Base-by-base conservation (phyloP, 2,888 invertebrate species). In the Agrilus biguttatus region DNA sequence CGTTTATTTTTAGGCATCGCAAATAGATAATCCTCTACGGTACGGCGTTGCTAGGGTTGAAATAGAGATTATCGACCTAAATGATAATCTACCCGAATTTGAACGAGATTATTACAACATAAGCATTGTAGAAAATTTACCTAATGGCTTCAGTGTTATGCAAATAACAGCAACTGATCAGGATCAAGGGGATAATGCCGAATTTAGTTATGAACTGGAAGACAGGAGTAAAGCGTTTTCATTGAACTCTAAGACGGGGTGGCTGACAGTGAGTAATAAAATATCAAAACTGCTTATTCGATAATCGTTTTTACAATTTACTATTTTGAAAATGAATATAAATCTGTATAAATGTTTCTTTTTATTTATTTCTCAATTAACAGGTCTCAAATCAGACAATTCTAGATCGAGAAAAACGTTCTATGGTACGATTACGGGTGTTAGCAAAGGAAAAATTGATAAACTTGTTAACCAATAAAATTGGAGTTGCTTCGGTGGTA, bases 71-170 rank as follows among this genome's bases (percentile, higher is more conserved):
- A 57, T 81, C 33, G 87, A 88, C 55, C 63, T 87, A 8, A 87
- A 90, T 55, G 89, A 90, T 59, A 89, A 90, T 61, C 66, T 83
- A 17, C 89, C 89, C 0, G 83, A 86, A 54, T 91, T 91, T 52
- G 89, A 90, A 59, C 87, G 86, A 0, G 88, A 88, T 55, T 79
- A 85, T 55, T 90, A 91, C 59, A 90, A 90, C 54, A 89, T 91
- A 49, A 90, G 89, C 51, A 90, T 91, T 49, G 89, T 90, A 36
- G 91, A 91, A 61, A 91, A 91, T 61, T 68, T 90, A 23, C 90
- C 90, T 0, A 87, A 85, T 53, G 89, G 89, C 2, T 79, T 79
- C 55, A 78, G 77, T 52, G 78, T 79, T 5, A 61, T 78, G 21
- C 76, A 76, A 57, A 61, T 90, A 8, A 75, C 84, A 57, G 89